These are phyloP conservation scores for Emydoidea blandingii DNA, from an alignment of 2,797 vertebrate species.

Conservation along the genomic window DNA sequence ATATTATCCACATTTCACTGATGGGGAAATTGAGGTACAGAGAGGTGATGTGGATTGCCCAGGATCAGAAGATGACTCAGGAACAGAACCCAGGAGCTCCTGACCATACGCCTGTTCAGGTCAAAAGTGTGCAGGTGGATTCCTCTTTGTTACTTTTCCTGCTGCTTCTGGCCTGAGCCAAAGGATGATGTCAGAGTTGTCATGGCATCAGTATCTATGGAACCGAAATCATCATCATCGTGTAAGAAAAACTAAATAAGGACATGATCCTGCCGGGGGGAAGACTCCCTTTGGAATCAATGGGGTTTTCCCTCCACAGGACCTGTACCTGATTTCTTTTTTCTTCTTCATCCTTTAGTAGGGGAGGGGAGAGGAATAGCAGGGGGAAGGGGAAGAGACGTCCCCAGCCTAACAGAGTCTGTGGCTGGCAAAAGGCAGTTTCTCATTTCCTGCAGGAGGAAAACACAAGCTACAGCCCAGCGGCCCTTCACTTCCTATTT, in stretches of 20 bases:
- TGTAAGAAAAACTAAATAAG: not conserved
- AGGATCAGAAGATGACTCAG: fast-evolving
- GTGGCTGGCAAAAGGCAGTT: not conserved
- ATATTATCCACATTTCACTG: fast-evolving
- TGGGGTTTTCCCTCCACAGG: not conserved
- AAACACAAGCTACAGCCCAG: not conserved
- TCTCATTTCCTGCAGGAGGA: fast-evolving
- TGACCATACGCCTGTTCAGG: fast-evolving
- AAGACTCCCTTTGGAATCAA: constrained; percentile 34
- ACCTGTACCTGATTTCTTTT: not conserved
- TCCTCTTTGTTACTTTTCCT: constrained; percentile 23
- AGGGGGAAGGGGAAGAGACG: not conserved
- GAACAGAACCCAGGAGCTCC: not conserved
- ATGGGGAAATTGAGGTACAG: fast-evolving
- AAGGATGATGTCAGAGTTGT: constrained; percentile 74
- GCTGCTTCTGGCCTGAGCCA: constrained; percentile 42
- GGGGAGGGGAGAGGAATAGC: not conserved
- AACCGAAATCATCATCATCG: constrained; percentile 26
- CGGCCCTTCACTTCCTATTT: not conserved
- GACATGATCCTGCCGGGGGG: not conserved
- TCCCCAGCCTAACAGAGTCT: fast-evolving
- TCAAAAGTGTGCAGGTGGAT: not conserved
- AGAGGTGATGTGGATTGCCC: not conserved
- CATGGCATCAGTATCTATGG: constrained; percentile 78
- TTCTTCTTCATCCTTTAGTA: not conserved